Percentiles rank a stretch among this genome's conserved stretches.
phyloP scores from a whole-genome alignment of 2,113 vertebrate genomes.

The Caranx melampygus region DNA sequence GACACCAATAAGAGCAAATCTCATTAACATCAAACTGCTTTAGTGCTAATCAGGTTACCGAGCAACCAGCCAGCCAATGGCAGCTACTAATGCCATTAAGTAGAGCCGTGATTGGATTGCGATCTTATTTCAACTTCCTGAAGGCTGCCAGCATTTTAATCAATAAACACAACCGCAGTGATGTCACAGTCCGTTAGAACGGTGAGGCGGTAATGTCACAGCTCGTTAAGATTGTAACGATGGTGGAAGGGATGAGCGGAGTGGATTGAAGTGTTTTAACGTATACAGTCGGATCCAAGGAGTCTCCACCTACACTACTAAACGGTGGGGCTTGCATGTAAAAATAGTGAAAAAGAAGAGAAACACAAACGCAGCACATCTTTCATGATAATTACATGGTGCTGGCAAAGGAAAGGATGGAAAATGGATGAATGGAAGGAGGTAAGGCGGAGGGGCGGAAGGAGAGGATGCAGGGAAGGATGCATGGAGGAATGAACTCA shows the following conservation, averaged over 20 bases:
- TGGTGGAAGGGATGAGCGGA: constrained; percentile 34
- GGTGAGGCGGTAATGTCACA: constrained; percentile 72
- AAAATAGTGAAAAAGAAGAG: constrained; percentile 28
- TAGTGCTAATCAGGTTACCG: constrained; percentile 77
- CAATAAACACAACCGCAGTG: constrained; percentile 78
- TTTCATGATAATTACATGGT: constrained; percentile 59
- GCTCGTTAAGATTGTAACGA: constrained; percentile 66
- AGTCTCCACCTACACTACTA: constrained; percentile 27
- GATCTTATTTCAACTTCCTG: constrained; percentile 82
- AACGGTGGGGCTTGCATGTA: constrained; percentile 20
- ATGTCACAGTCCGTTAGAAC: constrained; percentile 78
- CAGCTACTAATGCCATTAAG: constrained; percentile 82
- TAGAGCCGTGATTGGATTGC: constrained; percentile 76
- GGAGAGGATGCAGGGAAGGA: neutral
- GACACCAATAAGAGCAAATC: constrained; percentile 82
- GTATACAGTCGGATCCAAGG: constrained; percentile 1
- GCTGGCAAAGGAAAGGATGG: constrained; percentile 30
- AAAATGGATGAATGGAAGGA: constrained; percentile 27
- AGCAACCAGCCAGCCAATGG: constrained; percentile 80
- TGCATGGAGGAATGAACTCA: neutral
- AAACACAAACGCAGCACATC: constrained; percentile 58
- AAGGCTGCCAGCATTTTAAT: constrained; percentile 80
- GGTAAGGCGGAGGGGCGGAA: constrained; percentile 11
- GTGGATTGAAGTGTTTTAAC: constrained; percentile 34
- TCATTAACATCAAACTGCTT: constrained; percentile 82